Conservation (phyloP, 1,140 invertebrate species). For the Alviniconcha marisindica region DNA sequence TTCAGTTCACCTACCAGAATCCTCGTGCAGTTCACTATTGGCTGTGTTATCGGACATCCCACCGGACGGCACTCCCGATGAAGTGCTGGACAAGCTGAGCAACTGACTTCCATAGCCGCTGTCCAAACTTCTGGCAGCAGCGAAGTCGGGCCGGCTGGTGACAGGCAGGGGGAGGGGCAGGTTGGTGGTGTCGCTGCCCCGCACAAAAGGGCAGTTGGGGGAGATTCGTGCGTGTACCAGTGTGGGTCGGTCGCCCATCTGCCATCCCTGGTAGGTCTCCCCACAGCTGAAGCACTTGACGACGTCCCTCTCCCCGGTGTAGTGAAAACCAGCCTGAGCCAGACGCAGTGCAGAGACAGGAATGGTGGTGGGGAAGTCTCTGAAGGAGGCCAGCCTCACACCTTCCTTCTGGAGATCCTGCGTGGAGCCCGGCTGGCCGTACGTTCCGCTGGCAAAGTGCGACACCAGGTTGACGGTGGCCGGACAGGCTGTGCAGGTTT, state of each 20-base stretch:
- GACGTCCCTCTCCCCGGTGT: conserved; percentile 30
- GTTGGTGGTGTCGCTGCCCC: conserved; percentile 13
- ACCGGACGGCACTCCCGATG: too few relatives aligned
- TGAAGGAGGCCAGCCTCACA: conserved; percentile 40
- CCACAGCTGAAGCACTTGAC: conserved; percentile 46
- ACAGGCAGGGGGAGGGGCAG: conserved; percentile 24
- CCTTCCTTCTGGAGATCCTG: conserved; percentile 25
- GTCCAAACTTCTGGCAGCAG: neutral
- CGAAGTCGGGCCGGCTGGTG: conserved; percentile 12
- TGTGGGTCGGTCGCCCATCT: conserved; percentile 41
- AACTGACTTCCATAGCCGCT: neutral
- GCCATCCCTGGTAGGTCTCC: conserved; percentile 33
- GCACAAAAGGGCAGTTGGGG: conserved; percentile 38
- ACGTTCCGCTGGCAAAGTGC: conserved; percentile 11
- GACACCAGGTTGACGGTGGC: neutral
- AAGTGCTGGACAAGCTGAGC: too few relatives aligned
- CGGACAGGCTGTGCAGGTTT: neutral
- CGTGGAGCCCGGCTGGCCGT: neutral
- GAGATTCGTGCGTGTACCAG: conserved; percentile 42
- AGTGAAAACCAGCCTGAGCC: conserved; percentile 48
- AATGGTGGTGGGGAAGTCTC: conserved; percentile 31
- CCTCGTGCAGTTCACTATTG: too few relatives aligned
- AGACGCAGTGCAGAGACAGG: conserved; percentile 35
- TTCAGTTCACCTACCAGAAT: too few relatives aligned
- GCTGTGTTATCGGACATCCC: too few relatives aligned